Conservation (phyloP, 2,888 invertebrate genomes). For the Melieria picta region DNA sequence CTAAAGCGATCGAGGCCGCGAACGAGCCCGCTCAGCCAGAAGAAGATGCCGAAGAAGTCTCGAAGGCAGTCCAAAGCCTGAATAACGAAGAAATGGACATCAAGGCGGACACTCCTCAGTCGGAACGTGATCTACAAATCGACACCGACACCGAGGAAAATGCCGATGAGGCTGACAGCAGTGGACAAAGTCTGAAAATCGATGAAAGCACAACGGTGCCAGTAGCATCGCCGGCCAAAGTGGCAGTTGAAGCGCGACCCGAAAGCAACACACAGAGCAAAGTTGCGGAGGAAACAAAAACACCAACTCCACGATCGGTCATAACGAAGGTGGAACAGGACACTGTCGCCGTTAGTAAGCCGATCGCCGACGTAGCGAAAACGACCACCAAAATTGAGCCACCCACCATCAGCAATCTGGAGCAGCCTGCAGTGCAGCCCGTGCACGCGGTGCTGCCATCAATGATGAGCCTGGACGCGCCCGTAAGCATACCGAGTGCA, state of each 20-base stretch:
- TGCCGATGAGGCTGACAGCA: conserved; percentile 70
- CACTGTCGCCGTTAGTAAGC: conserved; percentile 43
- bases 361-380: too few relatives aligned
- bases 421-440: conserved; percentile 60
- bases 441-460: conserved; percentile 57
- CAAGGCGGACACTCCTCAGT: conserved; percentile 86
- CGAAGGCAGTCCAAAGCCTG: conserved; percentile 84
- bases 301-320: conserved; percentile 23
- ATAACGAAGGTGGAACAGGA: conserved; percentile 33
- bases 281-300: too few relatives aligned
- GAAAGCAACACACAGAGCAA: neutral
- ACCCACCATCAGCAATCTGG: conserved; percentile 57
- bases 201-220: conserved; percentile 48
- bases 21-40: conserved; percentile 55
- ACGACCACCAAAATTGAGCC: conserved; percentile 62
- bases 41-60: conserved; percentile 81
- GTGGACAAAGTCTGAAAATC: conserved; percentile 58
- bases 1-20: conserved; percentile 63
- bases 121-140: conserved; percentile 84
- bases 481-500: conserved; percentile 43
- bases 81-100: conserved; percentile 76
- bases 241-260: neutral
- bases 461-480: conserved; percentile 52
- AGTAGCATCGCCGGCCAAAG: neutral
- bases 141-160: conserved; percentile 86